phyloP scores from a whole-genome alignment of 2,797 vertebrate genomes.

The Apodemus agrarius region DNA sequence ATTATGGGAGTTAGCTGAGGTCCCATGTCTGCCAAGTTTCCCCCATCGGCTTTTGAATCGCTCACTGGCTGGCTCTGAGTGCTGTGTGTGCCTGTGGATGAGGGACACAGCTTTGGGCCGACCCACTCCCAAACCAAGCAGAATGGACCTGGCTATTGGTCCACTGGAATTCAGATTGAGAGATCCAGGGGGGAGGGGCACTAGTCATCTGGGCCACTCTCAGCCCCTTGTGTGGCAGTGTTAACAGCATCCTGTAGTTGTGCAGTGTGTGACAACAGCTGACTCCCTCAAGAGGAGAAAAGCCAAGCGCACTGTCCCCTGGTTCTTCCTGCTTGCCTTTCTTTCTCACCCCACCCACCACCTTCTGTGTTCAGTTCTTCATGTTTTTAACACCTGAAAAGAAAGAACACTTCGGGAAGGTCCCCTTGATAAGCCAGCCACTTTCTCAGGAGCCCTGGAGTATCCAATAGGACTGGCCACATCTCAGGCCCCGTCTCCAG shows the following conservation, averaged over 20 bases:
- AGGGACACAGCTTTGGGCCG: constrained; percentile 11
- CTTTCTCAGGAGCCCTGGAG: neutral
- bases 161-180: neutral
- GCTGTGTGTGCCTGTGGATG: neutral
- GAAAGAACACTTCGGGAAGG: neutral
- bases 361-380: neutral
- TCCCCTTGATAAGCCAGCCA: neutral
- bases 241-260: constrained; percentile 12
- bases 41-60: neutral
- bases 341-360: neutral
- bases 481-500: neutral
- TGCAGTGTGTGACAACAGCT: neutral
- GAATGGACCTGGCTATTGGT: neutral
- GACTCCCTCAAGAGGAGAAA: neutral
- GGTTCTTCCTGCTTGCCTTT: neutral
- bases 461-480: neutral
- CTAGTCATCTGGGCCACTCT: neutral
- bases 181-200: neutral
- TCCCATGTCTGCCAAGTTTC: constrained; percentile 4
- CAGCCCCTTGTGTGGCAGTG: neutral
- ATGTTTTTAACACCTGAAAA: neutral
- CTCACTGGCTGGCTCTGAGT: constrained; percentile 19
- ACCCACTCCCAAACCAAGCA: neutral
- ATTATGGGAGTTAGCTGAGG: constrained; percentile 32
- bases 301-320: neutral